A percentile compares a stretch with the other conserved stretches of the same genome.
phyloP scores from a whole-genome alignment of 1,140 invertebrate species.

The Pemphigus obesinymphae region DNA sequence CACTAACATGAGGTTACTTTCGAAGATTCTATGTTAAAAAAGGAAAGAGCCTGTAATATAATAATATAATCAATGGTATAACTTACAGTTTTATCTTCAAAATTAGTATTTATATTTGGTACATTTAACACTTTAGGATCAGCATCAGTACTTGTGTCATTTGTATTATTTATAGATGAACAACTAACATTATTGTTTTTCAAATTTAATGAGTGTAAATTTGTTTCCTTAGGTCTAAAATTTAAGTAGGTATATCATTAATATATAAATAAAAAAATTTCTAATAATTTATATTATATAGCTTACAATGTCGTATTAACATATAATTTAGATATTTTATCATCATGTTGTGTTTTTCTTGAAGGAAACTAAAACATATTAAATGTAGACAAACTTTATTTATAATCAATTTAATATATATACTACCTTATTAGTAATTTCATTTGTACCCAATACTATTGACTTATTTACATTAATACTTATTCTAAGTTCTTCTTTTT shows the following conservation, averaged over 20 bases:
- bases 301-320: neutral
- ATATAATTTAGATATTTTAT: neutral
- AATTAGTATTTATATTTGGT: constrained; percentile 15
- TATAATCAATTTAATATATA: neutral
- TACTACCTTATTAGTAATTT: neutral
- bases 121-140: constrained; percentile 3
- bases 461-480: neutral
- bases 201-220: neutral
- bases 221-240: neutral
- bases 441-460: neutral
- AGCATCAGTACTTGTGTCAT: neutral
- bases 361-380: neutral
- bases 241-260: neutral
- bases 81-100: neutral
- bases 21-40: too few relatives aligned
- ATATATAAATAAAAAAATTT: neutral
- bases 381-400: neutral
- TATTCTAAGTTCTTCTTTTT: neutral
- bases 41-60: too few relatives aligned
- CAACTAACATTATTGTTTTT: neutral
- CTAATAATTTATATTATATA: neutral
- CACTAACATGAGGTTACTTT: too few relatives aligned
- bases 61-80: neutral
- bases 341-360: neutral
- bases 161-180: neutral